A percentile compares a stretch with the other conserved stretches of the same genome.
Evolutionary conservation across 2,888 invertebrate genomes (phyloP).

Genomic region (Aleiodes testaceus): DNA sequence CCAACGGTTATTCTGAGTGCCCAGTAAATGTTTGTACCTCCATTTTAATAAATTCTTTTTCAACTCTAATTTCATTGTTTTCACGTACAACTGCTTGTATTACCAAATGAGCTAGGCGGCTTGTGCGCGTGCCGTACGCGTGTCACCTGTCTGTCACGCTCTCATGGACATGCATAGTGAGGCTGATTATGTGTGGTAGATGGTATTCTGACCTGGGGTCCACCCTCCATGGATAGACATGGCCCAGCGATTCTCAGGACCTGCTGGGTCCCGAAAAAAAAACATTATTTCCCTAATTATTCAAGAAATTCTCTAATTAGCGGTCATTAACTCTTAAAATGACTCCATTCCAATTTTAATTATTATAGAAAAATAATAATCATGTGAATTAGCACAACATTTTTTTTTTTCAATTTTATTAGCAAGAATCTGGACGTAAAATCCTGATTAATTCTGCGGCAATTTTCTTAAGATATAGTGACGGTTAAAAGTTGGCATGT

Average conservation of each 20-base stretch:
- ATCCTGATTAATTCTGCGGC: no score
- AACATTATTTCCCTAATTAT: not conserved
- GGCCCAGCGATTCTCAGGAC: conserved; percentile 64
- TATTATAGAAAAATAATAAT: no score
- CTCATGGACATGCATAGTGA: conserved; percentile 57
- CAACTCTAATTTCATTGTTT: conserved; percentile 1
- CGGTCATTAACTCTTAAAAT: no score
- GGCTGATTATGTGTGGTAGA: conserved; percentile 24
- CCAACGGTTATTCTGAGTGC: conserved; percentile 1
- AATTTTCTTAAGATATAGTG: not conserved
- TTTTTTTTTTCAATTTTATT: no score
- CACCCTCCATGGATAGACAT: conserved; percentile 64
- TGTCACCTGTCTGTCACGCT: conserved; percentile 72
- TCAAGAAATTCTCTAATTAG: no score
- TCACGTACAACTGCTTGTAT: conserved; percentile 32
- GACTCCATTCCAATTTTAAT: no score
- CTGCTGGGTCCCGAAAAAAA: conserved; percentile 46
- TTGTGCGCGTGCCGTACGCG: conserved; percentile 68
- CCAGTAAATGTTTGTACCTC: conserved; percentile 18
- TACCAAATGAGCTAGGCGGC: conserved; percentile 30
- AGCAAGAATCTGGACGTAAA: no score
- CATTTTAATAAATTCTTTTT: conserved; percentile 18
- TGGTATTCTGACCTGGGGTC: conserved; percentile 50
- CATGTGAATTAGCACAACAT: no score
- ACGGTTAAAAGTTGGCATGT: conserved; percentile 55